A percentile compares a stretch with the other conserved stretches of the same genome.
Conservation (phyloP, 1,140 invertebrate genomes). For the Philopotamus ludificatus region DNA sequence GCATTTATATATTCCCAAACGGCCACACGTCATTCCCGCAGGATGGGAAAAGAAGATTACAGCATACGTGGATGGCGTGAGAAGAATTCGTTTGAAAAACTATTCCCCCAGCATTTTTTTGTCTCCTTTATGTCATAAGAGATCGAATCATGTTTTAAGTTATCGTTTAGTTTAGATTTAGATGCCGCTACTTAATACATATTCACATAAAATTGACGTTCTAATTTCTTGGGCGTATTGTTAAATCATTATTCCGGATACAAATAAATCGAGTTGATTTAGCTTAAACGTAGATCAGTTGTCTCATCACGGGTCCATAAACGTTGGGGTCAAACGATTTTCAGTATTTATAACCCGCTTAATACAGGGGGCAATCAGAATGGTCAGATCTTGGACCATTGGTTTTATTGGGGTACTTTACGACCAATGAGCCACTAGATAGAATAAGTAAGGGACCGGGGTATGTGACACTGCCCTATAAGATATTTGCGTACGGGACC, state of each 20-base stretch:
- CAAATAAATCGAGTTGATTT: no score
- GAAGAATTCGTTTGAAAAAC: not conserved
- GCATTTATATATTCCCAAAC: not conserved
- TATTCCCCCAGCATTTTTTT: not conserved
- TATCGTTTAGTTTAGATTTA: not conserved
- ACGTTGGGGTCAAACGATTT: slow-evolving; percentile 1
- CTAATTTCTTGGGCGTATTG: not conserved
- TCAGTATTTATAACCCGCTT: slow-evolving; percentile 22
- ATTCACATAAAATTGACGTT: not conserved
- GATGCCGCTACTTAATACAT: not conserved
- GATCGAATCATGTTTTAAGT: not conserved
- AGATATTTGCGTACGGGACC: no score
- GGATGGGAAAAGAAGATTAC: not conserved
- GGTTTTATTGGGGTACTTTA: slow-evolving; percentile 36
- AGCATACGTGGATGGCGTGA: not conserved
- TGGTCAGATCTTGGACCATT: slow-evolving; percentile 31
- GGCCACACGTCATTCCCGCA: not conserved
- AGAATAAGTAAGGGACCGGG: not conserved
- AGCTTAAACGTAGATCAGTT: no score
- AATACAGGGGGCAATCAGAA: slow-evolving; percentile 24
- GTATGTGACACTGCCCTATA: not conserved
- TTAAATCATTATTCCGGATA: not conserved
- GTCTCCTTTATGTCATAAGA: no score
- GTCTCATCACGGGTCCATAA: slow-evolving; percentile 20
- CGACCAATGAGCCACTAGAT: not conserved